A percentile compares a stretch with the other conserved stretches of the same genome.
Evolutionary conservation across 1,140 invertebrate species (phyloP).

Genomic region (Acromyrmex echinatior): DNA sequence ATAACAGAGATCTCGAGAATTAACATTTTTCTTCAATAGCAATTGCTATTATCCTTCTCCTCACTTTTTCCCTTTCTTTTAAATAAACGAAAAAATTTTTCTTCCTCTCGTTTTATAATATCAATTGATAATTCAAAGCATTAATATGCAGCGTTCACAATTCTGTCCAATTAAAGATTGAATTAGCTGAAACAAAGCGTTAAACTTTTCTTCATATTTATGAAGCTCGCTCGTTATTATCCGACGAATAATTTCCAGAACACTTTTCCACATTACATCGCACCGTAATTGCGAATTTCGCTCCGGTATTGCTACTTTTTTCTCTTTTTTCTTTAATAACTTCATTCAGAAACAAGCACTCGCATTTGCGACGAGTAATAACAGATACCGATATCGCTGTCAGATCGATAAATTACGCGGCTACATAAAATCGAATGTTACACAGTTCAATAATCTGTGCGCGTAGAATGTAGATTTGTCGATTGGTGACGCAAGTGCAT

Average conservation of each 20-base stretch:
- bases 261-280: conserved; percentile 47
- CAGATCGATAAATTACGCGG: conserved; percentile 66
- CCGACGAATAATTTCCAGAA: conserved; percentile 51
- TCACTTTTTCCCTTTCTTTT: background rate
- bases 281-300: conserved; percentile 47
- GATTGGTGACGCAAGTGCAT: conserved; percentile 29
- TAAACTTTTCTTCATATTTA: conserved; percentile 42
- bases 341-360: conserved; percentile 37
- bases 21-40: background rate
- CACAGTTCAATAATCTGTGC: conserved; percentile 55
- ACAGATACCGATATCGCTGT: background rate
- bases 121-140: conserved; percentile 21
- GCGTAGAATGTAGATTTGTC: conserved; percentile 61
- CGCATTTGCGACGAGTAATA: conserved; percentile 64
- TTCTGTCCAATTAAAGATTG: conserved; percentile 54
- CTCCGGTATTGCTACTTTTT: conserved; percentile 24
- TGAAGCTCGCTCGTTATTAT: conserved; percentile 45
- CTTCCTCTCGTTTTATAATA: background rate
- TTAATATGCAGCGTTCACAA: conserved; percentile 34
- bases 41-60: background rate
- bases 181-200: conserved; percentile 49
- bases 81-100: conserved; percentile 16
- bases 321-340: conserved; percentile 24
- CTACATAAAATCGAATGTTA: conserved; percentile 67
- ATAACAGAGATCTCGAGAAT: background rate